phyloP scores from a whole-genome alignment of 2,113 vertebrate genomes.

The Poicephalus meyeri region DNA sequence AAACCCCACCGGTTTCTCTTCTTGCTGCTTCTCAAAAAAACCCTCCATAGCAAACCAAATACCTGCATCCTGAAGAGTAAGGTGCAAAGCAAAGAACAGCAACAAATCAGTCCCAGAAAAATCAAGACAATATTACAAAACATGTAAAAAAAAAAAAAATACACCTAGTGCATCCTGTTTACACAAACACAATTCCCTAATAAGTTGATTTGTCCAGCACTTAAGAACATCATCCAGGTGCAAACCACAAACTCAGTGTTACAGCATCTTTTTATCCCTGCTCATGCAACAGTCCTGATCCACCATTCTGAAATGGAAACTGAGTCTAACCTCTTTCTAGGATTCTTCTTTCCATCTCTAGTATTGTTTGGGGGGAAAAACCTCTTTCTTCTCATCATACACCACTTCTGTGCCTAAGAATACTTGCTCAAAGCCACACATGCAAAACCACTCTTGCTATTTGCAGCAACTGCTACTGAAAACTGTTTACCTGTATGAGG shows the following conservation, averaged over 20 bases:
- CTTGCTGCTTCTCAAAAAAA: not conserved
- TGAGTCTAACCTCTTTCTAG: not conserved
- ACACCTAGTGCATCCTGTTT: not conserved
- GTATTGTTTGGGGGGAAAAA: not conserved
- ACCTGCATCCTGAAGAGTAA: not conserved
- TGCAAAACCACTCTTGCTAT: rapidly evolving
- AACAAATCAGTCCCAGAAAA: not conserved
- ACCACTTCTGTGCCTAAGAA: not conserved
- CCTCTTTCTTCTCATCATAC: not conserved
- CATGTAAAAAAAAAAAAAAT: not conserved
- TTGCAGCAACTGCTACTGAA: not conserved
- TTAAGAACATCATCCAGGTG: not conserved
- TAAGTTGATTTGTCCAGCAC: not conserved
- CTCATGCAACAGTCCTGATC: not conserved
- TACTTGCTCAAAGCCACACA: not conserved
- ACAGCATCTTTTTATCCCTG: not conserved
- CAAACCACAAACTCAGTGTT: not conserved
- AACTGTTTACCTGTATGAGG: not conserved
- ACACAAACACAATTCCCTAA: not conserved
- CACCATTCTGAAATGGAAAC: not conserved
- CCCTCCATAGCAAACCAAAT: not conserved
- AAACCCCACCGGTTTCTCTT: not conserved
- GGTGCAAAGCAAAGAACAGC: not conserved
- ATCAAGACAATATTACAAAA: not conserved
- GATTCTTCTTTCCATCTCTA: not conserved